Percentiles rank a stretch among this genome's conserved stretches.
Evolutionary conservation across 1,140 invertebrate species (phyloP).

Genomic region (Megathymus violae): DNA sequence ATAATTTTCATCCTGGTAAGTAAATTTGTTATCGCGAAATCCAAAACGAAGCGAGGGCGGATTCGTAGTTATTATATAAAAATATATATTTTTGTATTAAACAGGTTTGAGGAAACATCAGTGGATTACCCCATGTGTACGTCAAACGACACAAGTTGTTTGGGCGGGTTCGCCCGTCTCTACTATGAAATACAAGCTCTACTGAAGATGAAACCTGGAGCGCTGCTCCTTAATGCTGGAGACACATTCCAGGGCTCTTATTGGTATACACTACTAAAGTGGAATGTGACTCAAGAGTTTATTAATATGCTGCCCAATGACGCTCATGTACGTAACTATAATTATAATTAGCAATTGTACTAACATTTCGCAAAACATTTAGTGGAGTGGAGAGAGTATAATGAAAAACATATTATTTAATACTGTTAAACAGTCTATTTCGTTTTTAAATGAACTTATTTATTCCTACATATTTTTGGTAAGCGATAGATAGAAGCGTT

Average conservation of each 20-base stretch:
- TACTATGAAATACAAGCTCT: slow-evolving; percentile 82
- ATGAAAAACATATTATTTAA: too few species aligned
- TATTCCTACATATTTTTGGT: too few species aligned
- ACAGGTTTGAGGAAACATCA: slow-evolving; percentile 51
- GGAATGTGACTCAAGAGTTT: slow-evolving; percentile 87
- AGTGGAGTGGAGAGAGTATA: too few species aligned
- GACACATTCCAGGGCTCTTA: slow-evolving; percentile 91
- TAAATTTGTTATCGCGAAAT: too few species aligned
- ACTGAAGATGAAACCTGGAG: slow-evolving; percentile 83
- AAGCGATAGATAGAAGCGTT: too few species aligned
- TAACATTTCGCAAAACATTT: too few species aligned
- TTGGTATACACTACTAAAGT: slow-evolving; percentile 89
- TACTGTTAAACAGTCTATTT: too few species aligned
- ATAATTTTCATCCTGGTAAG: too few species aligned
- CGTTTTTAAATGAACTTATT: too few species aligned
- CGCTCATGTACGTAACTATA: slow-evolving; percentile 86
- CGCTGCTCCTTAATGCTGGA: slow-evolving; percentile 89
- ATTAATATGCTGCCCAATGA: slow-evolving; percentile 89
- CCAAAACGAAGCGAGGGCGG: too few species aligned
- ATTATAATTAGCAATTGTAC: neutral
- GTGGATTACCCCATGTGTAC: slow-evolving; percentile 61
- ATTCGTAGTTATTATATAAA: too few species aligned
- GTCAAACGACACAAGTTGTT: slow-evolving; percentile 70
- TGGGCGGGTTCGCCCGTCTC: slow-evolving; percentile 88
- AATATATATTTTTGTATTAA: too few species aligned